Conservation (phyloP, 2,113 vertebrate species). For the Cyanistes caeruleus region DNA sequence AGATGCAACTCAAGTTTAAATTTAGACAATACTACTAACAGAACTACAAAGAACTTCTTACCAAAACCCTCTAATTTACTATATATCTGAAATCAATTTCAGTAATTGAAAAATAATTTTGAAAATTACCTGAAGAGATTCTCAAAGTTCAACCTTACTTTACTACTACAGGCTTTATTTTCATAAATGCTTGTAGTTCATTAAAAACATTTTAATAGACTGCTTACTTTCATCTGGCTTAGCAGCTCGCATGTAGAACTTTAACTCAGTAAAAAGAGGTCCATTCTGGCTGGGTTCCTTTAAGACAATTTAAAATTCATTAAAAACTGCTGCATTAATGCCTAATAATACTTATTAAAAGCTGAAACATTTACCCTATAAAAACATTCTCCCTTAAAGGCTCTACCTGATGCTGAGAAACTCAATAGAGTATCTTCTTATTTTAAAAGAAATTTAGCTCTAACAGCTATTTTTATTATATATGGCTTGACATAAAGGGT, state of each 20-base stretch:
- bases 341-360: background rate
- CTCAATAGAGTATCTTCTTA: background rate
- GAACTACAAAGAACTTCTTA: background rate
- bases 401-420: background rate
- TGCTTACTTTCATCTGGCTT: conserved; percentile 93
- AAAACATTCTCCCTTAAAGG: background rate
- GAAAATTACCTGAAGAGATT: background rate
- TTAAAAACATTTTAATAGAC: conserved; percentile 57
- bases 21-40: background rate
- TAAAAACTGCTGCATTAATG: background rate
- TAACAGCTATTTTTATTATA: background rate
- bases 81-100: background rate
- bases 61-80: background rate
- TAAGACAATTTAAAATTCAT: conserved; percentile 63
- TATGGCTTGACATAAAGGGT: background rate
- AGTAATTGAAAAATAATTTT: background rate
- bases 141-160: background rate
- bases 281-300: conserved; percentile 96
- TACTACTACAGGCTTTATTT: background rate
- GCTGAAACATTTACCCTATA: background rate
- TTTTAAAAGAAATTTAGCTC: background rate
- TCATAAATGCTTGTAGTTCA: conserved; percentile 32
- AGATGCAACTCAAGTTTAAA: background rate
- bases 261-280: conserved; percentile 94
- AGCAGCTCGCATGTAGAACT: conserved; percentile 96